These are phyloP conservation scores for Polymixis flavicincta DNA, from an alignment of 2,888 invertebrate genomes.

Conservation along the genomic window DNA sequence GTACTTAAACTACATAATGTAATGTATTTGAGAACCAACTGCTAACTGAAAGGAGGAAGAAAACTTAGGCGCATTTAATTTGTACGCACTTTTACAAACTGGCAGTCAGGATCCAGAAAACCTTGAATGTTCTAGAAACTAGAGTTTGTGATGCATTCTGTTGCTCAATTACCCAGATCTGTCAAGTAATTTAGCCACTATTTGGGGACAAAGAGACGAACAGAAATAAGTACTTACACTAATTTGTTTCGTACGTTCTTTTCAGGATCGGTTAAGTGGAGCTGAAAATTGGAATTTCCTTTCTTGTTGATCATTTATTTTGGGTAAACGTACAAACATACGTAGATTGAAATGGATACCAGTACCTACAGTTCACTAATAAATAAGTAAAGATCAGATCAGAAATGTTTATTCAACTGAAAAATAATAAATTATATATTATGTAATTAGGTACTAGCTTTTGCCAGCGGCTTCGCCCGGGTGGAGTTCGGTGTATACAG, in stretches of 20 bases:
- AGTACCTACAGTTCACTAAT: background rate
- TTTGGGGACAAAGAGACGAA: constrained; percentile 17
- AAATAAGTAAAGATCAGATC: background rate
- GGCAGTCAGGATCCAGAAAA: background rate
- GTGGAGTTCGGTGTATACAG: no score
- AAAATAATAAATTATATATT: background rate
- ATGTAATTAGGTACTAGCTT: background rate
- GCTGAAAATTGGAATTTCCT: constrained; percentile 31
- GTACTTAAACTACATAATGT: constrained; percentile 15
- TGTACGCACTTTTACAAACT: constrained; percentile 16
- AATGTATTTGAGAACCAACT: constrained; percentile 6
- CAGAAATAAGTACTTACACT: background rate
- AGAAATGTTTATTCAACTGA: background rate
- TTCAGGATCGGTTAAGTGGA: constrained; percentile 19
- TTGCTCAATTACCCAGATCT: constrained; percentile 34
- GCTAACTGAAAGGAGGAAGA: constrained; percentile 26
- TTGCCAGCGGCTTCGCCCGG: no score
- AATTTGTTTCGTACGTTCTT: constrained; percentile 9
- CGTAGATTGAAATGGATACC: background rate
- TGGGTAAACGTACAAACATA: background rate
- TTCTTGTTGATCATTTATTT: constrained; percentile 5
- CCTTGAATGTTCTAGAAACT: constrained; percentile 38
- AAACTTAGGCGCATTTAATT: constrained; percentile 16
- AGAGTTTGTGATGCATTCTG: background rate
- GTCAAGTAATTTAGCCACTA: constrained; percentile 26